phyloP scores from a whole-genome alignment of 2,888 invertebrate genomes.

The Tineola bisselliella region DNA sequence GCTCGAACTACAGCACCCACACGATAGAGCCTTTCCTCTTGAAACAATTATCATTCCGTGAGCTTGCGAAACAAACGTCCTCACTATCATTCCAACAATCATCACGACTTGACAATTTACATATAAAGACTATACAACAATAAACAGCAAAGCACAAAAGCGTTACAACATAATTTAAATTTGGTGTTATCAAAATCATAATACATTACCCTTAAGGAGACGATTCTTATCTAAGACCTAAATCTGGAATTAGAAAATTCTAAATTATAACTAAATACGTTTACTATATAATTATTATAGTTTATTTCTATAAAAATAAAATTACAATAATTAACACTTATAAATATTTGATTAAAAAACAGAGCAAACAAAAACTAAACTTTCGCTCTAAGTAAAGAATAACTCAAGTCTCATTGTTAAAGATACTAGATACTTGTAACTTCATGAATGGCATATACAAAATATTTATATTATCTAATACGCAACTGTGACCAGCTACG shows the following conservation, averaged over 20 bases:
- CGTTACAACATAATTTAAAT: constrained; percentile 37
- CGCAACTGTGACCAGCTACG: not conserved
- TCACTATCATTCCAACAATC: constrained; percentile 61
- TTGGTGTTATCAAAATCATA: constrained; percentile 24
- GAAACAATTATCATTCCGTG: constrained; percentile 59
- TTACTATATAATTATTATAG: too few species aligned
- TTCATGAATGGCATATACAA: not conserved
- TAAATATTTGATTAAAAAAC: too few species aligned
- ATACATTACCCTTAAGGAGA: constrained; percentile 7
- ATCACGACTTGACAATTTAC: constrained; percentile 65
- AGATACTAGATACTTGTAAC: not conserved
- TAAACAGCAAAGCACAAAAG: constrained; percentile 49
- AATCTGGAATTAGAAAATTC: not conserved
- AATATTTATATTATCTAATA: not conserved
- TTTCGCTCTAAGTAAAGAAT: too few species aligned
- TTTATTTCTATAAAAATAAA: too few species aligned
- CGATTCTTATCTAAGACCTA: not conserved
- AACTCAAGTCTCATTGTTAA: too few species aligned
- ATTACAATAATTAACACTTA: too few species aligned
- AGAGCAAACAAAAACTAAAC: too few species aligned
- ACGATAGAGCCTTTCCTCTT: constrained; percentile 30
- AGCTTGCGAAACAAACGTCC: constrained; percentile 61
- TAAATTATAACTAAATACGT: not conserved
- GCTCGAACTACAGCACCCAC: constrained; percentile 33
- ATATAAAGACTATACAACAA: constrained; percentile 66